phyloP scores from a whole-genome alignment of 2,888 invertebrate species.

The Tenthredo notha region DNA sequence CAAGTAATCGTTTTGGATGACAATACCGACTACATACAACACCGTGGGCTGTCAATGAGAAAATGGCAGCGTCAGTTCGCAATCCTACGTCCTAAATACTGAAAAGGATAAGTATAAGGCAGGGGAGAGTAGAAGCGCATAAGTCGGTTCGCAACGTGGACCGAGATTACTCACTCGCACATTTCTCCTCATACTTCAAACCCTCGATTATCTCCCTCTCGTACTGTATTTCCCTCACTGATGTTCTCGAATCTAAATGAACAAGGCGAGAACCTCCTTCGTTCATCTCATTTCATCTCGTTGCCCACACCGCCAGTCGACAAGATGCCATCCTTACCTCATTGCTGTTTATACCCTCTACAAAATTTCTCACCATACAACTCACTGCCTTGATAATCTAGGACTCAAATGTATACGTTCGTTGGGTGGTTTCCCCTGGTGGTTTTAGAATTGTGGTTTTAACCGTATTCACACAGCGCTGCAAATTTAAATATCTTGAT shows the following conservation, averaged over 20 bases:
- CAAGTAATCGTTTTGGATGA: conserved; percentile 2
- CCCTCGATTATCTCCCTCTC: neutral
- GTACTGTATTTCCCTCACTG: neutral
- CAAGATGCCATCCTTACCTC: conserved; percentile 8
- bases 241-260: conserved; percentile 5
- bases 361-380: neutral
- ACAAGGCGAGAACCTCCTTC: conserved; percentile 30
- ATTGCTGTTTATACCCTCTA: conserved; percentile 22
- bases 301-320: neutral
- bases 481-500: neutral
- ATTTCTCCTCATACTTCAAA: neutral
- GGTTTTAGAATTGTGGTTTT: neutral
- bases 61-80: neutral
- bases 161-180: conserved; percentile 32
- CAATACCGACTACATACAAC: neutral
- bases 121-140: neutral
- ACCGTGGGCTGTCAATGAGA: neutral
- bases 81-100: neutral
- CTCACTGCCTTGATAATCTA: neutral
- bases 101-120: neutral
- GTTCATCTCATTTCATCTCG: conserved; percentile 34
- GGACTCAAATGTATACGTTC: neutral
- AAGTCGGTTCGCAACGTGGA: neutral
- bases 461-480: no score
- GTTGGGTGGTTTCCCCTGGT: no score